Evolutionary conservation across 2,888 invertebrate genomes (phyloP).

Genomic region (Ophion ventricosus): DNA sequence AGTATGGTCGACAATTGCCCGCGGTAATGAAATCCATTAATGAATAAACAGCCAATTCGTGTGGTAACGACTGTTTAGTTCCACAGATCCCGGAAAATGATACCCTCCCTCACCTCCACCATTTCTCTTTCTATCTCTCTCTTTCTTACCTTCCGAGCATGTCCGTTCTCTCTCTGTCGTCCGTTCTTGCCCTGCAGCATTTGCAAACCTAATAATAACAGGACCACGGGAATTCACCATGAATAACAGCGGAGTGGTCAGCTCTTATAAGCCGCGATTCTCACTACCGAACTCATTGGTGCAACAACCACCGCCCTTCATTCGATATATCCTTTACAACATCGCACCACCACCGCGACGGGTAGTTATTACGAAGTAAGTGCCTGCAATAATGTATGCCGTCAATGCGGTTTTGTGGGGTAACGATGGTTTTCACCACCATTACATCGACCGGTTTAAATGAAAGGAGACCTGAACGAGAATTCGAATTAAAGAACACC

Average conservation of each 20-base stretch:
- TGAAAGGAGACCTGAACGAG: not conserved
- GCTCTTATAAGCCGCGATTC: conserved; percentile 24
- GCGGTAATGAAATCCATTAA: conserved; percentile 41
- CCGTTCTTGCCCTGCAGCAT: not conserved
- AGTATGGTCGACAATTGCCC: not conserved
- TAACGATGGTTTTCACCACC: not conserved
- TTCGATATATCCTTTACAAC: conserved; percentile 10
- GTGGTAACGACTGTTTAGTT: conserved; percentile 6
- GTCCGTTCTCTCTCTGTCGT: not conserved
- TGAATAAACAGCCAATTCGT: conserved; percentile 32
- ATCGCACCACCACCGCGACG: not conserved
- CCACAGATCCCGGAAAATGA: conserved; percentile 26
- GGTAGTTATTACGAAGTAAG: conserved; percentile 17
- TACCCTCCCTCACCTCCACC: conserved; percentile 10
- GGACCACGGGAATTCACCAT: conserved; percentile 20
- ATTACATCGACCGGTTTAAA: not conserved
- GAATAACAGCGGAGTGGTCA: conserved; percentile 29
- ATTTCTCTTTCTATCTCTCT: not conserved
- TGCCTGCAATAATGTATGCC: not conserved
- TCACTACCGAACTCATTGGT: conserved; percentile 36
- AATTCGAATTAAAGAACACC: not conserved
- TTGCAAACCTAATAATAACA: conserved; percentile 38
- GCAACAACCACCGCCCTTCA: conserved; percentile 19
- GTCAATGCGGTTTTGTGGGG: conserved; percentile 14
- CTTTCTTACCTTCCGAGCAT: not conserved